Base-by-base conservation (phyloP, 2,797 vertebrate genomes). In the Urophycis tenuis region DNA sequence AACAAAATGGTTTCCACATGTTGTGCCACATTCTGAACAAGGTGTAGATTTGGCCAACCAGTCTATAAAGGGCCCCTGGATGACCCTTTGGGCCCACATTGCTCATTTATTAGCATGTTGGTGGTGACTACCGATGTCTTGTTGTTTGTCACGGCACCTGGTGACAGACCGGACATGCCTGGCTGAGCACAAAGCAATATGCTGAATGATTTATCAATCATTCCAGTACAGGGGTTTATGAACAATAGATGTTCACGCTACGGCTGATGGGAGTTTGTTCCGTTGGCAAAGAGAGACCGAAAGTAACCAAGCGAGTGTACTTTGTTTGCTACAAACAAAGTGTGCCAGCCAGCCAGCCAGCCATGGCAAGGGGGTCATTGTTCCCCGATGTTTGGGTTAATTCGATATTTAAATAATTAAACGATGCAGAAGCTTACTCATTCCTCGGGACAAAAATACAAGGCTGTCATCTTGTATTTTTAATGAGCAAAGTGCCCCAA, bases 401-500 rank as follows among this genome's bases (percentile, higher is more conserved):
- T 75, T 71, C 78, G 72, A 8, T 80, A 83, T 88, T 84, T 83
- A 80, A 70, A 30, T 30, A 79, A 83, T 82, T 80, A 73, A 77
- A 83, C 79, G 81, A 87, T 70, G 36, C 79, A 69, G 73, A 83
- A 78, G 60, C 79, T 73, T 80, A 71, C 76, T 34, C 77, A 32
- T 77, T 19, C 67, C 81, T 74, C 75, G 70, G 77, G 78, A 78
- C 81, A 80, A n/a, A n/a, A n/a, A n/a, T n/a, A n/a, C n/a, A n/a
- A n/a, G n/a, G n/a, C n/a, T 71, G 75, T 73, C 73, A 35, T 39
- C 60, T 82, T 81, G 75, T 80, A 33, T 76, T 84, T 78, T 88
- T 86, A 87, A 85, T 86, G 81, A 88, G 85, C 81, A 79, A 69
- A 69, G 75, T 86, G 81, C 81, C 82, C 87, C 81, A 78, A 0